These are phyloP conservation scores for Sinhomidia bicolor DNA, from an alignment of 2,888 invertebrate species.

Conservation along the genomic window DNA sequence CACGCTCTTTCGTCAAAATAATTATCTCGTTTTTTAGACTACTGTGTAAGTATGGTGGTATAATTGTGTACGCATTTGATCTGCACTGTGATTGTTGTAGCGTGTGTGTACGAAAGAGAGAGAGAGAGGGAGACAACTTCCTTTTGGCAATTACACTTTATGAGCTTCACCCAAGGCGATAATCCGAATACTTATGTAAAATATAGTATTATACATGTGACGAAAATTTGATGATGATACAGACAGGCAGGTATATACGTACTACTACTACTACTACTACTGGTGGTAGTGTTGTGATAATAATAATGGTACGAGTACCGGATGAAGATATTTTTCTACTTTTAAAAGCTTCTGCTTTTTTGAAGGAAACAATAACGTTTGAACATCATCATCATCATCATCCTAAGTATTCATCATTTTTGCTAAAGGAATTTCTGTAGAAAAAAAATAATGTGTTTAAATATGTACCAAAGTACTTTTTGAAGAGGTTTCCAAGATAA, in stretches of 20 bases:
- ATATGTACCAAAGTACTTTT: too few species aligned
- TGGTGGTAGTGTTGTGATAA: too few species aligned
- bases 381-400: too few species aligned
- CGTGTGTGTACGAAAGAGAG: neutral
- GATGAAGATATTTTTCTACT: constrained; percentile 13
- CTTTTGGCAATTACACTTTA: constrained; percentile 40
- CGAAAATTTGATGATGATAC: constrained; percentile 16
- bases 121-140: neutral
- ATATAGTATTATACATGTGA: constrained; percentile 27
- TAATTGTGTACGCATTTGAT: too few species aligned
- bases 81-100: neutral
- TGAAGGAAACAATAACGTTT: too few species aligned
- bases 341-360: neutral
- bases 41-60: too few species aligned
- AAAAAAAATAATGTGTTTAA: too few species aligned
- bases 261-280: too few species aligned
- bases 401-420: neutral
- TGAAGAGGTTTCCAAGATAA: too few species aligned
- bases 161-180: constrained; percentile 34
- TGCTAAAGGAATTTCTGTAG: neutral
- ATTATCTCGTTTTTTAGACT: too few species aligned
- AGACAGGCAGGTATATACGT: neutral
- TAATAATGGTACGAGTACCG: neutral
- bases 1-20: neutral
- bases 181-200: constrained; percentile 32